Evolutionary conservation across 2,888 invertebrate species (phyloP).

Genomic region (Linnaemya vulpina): DNA sequence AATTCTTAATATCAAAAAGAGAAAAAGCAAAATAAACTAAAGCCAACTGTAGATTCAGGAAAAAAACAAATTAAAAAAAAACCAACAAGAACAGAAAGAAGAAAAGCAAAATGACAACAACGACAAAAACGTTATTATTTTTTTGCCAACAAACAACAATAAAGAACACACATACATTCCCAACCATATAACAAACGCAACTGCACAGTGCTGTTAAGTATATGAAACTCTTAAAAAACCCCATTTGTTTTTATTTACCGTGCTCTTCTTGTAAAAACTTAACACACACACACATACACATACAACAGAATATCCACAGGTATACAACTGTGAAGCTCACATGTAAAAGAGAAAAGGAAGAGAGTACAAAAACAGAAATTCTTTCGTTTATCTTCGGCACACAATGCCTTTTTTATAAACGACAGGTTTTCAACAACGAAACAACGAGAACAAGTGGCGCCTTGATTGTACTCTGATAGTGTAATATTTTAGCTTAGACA

Average conservation of each 20-base stretch:
- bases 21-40: conserved; percentile 11
- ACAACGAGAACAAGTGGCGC: conserved; percentile 69
- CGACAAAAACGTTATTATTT: conserved; percentile 39
- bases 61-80: conserved; percentile 29
- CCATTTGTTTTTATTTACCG: conserved; percentile 42
- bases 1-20: not conserved
- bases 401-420: conserved; percentile 46
- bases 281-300: not conserved
- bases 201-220: conserved; percentile 46
- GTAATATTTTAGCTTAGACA: conserved; percentile 55
- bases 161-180: conserved; percentile 14
- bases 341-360: conserved; percentile 52
- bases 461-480: conserved; percentile 51
- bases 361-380: conserved; percentile 27
- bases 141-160: conserved; percentile 38
- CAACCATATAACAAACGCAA: conserved; percentile 1
- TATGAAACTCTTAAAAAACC: conserved; percentile 39
- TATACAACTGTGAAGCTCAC: not conserved
- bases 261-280: conserved; percentile 31
- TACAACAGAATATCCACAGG: not conserved
- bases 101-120: conserved; percentile 15
- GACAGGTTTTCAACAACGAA: conserved; percentile 57
- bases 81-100: conserved; percentile 29
- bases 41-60: conserved; percentile 65
- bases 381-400: conserved; percentile 62